Conservation (phyloP, 2,797 vertebrate species). For the Lateolabrax maculatus region DNA sequence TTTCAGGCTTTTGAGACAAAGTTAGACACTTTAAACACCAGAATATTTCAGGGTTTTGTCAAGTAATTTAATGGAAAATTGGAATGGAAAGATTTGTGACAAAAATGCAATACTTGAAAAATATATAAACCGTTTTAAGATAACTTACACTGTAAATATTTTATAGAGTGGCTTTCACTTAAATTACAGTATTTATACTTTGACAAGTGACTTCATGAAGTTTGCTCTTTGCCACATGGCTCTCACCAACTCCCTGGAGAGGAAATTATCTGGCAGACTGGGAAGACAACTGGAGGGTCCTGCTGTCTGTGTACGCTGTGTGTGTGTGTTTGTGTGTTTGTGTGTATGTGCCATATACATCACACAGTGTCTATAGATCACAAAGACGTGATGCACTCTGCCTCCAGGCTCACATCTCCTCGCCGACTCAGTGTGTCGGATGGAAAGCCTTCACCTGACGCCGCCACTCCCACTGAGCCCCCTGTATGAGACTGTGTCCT, state of each 20-base stretch:
- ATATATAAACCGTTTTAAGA: background rate
- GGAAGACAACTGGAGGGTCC: slow-evolving; percentile 28
- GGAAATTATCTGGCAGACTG: slow-evolving; percentile 48
- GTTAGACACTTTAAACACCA: background rate
- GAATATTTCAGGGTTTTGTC: background rate
- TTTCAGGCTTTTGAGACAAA: background rate
- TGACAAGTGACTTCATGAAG: slow-evolving; percentile 27
- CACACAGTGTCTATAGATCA: background rate
- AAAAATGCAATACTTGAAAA: background rate
- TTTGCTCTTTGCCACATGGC: slow-evolving; percentile 19
- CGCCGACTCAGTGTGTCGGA: slow-evolving; percentile 12
- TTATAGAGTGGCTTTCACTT: background rate
- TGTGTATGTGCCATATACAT: background rate
- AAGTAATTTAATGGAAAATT: background rate
- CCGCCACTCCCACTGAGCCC: slow-evolving; percentile 19
- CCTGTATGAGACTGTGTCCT: background rate
- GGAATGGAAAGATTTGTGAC: background rate
- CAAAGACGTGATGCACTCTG: slow-evolving; percentile 2
- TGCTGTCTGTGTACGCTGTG: slow-evolving; percentile 7
- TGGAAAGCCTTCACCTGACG: slow-evolving; percentile 24
- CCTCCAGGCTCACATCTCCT: slow-evolving; percentile 16
- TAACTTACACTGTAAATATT: background rate
- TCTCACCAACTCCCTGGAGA: slow-evolving; percentile 45
- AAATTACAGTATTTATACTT: background rate
- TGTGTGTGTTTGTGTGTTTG: background rate